Percentiles rank a stretch among this genome's conserved stretches.
Conservation (phyloP, 37 sponge, comb jelly and placozoan genomes). For the Chondrilla cf. caribensis region DNA sequence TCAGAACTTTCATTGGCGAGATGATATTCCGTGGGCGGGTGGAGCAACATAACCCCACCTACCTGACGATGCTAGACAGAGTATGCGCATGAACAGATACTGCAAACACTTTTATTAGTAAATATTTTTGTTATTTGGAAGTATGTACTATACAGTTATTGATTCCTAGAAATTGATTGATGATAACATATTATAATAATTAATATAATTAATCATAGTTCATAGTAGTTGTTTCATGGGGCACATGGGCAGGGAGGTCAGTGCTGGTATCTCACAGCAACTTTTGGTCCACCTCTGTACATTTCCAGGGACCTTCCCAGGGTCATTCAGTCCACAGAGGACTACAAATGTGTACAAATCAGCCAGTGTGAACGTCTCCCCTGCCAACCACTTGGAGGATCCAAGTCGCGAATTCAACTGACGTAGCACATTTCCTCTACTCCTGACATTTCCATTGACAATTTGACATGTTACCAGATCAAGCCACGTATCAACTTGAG, state of each 20-base stretch:
- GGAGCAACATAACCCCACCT: slow-evolving; percentile 48
- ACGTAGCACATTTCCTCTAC: slow-evolving; percentile 47
- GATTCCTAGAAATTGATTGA: too few relatives aligned
- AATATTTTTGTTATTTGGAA: too few relatives aligned
- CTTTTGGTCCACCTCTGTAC: slow-evolving; percentile 63
- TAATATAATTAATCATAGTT: neutral
- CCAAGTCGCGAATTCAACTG: slow-evolving; percentile 67
- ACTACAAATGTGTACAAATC: slow-evolving; percentile 57
- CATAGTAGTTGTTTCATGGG: neutral
- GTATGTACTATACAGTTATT: too few relatives aligned
- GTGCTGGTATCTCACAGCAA: neutral
- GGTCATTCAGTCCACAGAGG: slow-evolving; percentile 22
- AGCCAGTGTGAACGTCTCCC: slow-evolving; percentile 48
- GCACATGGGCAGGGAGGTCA: neutral
- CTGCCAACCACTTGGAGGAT: slow-evolving; percentile 33
- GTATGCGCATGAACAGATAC: neutral
- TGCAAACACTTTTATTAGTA: too few relatives aligned
- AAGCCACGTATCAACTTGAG: slow-evolving; percentile 69
- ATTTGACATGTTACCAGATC: slow-evolving; percentile 35
- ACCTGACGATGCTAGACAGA: neutral
- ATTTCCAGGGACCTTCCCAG: slow-evolving; percentile 51
- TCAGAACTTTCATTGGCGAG: slow-evolving; percentile 39
- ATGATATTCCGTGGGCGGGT: slow-evolving; percentile 66
- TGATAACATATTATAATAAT: too few relatives aligned
- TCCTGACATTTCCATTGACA: slow-evolving; percentile 46